Evolutionary conservation across 2,113 vertebrate genomes (phyloP), one percentile per base, ranked within the genome.

Genomic region (Danionella cerebrum): DNA sequence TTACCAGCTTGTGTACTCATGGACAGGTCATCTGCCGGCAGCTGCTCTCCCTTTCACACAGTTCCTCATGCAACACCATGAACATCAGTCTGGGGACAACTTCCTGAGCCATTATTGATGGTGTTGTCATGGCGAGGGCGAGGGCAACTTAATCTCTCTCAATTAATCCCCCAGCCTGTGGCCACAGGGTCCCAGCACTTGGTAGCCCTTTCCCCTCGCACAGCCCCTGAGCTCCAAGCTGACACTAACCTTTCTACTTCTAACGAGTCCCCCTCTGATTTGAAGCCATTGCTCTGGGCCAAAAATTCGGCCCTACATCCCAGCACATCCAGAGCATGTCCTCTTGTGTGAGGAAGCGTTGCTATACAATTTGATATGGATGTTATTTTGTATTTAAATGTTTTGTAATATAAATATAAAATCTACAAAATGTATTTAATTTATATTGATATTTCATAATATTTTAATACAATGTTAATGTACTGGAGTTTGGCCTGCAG

Each of bases 121-220:
- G 42, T 51, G 67, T 67, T 67, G 72, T 74, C 75, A 65, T 29
- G 51, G 53, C 42, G 36, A 66, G 65, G 70, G 71, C 41, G 38
- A 72, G 58, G 73, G 70, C 66, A 73, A 60, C 73, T 79, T 77
- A 79, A 79, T 79, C 72, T 77, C 75, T 69, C 69, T 78, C 75
- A 79, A 75, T 79, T 77, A 79, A 75, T 75, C 55, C 22, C 57
- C 65, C 50, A 44, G 55, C 69, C 57, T 41, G 25, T 36, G 44
- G 69, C 51, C 44, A 41, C 39, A 6, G 4, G 6, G 18, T 70
- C 66, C 66, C 70, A 55, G 22, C 3, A 24, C 66, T 39, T 16
- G 22, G 58, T 19, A 39, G 41, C 53, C 36, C 57, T 58, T 66
- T 65, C 11, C 38, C 67, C 38, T 45, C 0, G 9, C 45, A 60